Evolutionary conservation across 1,140 invertebrate species (phyloP).

Genomic region (Aethina tumida): DNA sequence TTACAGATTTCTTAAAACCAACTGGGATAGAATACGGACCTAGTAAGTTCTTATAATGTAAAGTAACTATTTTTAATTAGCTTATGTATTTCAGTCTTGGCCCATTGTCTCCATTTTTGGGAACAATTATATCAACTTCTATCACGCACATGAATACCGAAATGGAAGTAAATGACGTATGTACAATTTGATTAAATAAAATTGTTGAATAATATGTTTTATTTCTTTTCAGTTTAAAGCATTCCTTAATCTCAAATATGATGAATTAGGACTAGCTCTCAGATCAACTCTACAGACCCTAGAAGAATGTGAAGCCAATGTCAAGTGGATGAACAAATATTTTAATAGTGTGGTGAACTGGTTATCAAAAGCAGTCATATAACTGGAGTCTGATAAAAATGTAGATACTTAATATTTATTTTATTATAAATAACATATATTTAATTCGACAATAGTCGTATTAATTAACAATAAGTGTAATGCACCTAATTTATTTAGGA

Average conservation of each 20-base stretch:
- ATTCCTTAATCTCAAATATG: slow-evolving; percentile 48
- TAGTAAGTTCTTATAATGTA: slow-evolving; percentile 50
- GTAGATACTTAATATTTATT: too few species aligned
- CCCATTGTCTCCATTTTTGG: slow-evolving; percentile 56
- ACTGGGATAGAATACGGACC: slow-evolving; percentile 57
- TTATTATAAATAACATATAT: too few species aligned
- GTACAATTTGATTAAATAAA: slow-evolving; percentile 18
- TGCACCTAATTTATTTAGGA: too few species aligned
- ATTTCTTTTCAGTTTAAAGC: slow-evolving; percentile 46
- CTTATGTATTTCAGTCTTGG: slow-evolving; percentile 51
- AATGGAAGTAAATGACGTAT: slow-evolving; percentile 66
- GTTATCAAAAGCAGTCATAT: too few species aligned
- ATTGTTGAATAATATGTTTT: slow-evolving; percentile 8
- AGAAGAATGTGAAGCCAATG: slow-evolving; percentile 67
- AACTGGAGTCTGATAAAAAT: too few species aligned
- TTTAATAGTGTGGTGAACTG: slow-evolving; percentile 61
- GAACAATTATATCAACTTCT: slow-evolving; percentile 59
- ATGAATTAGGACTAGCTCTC: slow-evolving; percentile 50
- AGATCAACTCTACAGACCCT: slow-evolving; percentile 66
- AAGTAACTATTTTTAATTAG: slow-evolving; percentile 1
- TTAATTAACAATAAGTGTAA: too few species aligned
- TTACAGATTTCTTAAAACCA: slow-evolving; percentile 61
- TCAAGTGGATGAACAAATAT: slow-evolving; percentile 70
- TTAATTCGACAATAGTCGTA: too few species aligned
- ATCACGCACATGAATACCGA: slow-evolving; percentile 60